Percentiles rank a stretch among this genome's conserved stretches.
Conservation (phyloP, 1,140 invertebrate genomes). For the Tetramorium simillimum region DNA sequence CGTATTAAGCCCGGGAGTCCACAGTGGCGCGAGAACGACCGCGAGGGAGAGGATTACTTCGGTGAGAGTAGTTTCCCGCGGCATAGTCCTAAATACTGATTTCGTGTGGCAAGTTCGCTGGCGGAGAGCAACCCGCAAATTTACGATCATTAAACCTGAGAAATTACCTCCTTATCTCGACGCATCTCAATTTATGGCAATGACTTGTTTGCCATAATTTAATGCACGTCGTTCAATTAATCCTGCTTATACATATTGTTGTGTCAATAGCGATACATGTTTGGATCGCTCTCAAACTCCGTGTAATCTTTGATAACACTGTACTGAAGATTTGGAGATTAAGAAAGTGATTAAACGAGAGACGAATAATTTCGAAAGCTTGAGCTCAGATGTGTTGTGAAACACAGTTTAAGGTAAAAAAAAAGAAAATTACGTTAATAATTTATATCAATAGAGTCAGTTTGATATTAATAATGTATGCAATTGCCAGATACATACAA, state of each 20-base stretch:
- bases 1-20: constrained; percentile 24
- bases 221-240: constrained; percentile 36
- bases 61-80: constrained; percentile 46
- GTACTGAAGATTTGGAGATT: neutral
- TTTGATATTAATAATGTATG: neutral
- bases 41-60: constrained; percentile 10
- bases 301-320: neutral
- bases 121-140: constrained; percentile 28
- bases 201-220: constrained; percentile 52
- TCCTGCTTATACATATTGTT: constrained; percentile 12
- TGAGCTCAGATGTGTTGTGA: neutral
- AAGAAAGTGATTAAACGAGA: too few species aligned
- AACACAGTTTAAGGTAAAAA: neutral
- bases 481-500: neutral
- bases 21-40: constrained; percentile 1
- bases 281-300: neutral
- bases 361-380: neutral
- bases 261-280: constrained; percentile 14
- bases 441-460: neutral
- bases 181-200: constrained; percentile 53
- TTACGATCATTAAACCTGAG: constrained; percentile 51
- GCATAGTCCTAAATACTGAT: constrained; percentile 52
- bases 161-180: constrained; percentile 49
- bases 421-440: neutral
- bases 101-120: neutral